These are phyloP conservation scores for Araneus ventricosus DNA, from an alignment of 1,140 invertebrate genomes.

Conservation along the genomic window DNA sequence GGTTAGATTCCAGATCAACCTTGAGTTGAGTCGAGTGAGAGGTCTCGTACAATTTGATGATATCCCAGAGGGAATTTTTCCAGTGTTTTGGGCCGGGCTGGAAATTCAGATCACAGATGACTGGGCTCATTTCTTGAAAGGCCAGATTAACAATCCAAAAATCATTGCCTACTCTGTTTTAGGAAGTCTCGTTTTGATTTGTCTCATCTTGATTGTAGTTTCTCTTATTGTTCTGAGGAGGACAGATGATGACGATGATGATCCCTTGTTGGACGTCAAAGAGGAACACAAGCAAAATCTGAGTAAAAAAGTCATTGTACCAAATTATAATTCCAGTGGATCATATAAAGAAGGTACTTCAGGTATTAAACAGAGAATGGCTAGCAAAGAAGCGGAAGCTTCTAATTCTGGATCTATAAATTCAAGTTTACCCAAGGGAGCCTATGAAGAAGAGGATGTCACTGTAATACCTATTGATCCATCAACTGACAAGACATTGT, in stretches of 20 bases:
- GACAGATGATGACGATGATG: neutral
- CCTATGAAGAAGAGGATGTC: neutral
- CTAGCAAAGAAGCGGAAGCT: neutral
- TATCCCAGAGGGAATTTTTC: slow-evolving; percentile 77
- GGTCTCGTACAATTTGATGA: slow-evolving; percentile 75
- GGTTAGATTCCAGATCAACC: slow-evolving; percentile 64
- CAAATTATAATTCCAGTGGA: neutral
- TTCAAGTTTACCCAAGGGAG: neutral
- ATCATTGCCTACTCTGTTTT: slow-evolving; percentile 51
- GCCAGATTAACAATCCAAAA: slow-evolving; percentile 43
- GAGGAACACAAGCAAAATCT: slow-evolving; percentile 36
- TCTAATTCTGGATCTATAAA: neutral
- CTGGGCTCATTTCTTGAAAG: slow-evolving; percentile 55
- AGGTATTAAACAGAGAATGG: neutral
- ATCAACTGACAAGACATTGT: neutral
- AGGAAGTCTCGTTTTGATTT: neutral
- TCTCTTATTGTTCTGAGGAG: neutral
- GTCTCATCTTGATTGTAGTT: neutral
- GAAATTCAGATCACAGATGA: slow-evolving; percentile 61
- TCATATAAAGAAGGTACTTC: neutral
- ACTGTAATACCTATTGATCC: neutral
- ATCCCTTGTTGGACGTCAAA: slow-evolving; percentile 41
- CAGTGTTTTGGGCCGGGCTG: slow-evolving; percentile 77
- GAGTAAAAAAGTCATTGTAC: neutral
- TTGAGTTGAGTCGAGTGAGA: neutral